phyloP scores from a whole-genome alignment of 1,140 invertebrate genomes.

The Acromyrmex charruanus region DNA sequence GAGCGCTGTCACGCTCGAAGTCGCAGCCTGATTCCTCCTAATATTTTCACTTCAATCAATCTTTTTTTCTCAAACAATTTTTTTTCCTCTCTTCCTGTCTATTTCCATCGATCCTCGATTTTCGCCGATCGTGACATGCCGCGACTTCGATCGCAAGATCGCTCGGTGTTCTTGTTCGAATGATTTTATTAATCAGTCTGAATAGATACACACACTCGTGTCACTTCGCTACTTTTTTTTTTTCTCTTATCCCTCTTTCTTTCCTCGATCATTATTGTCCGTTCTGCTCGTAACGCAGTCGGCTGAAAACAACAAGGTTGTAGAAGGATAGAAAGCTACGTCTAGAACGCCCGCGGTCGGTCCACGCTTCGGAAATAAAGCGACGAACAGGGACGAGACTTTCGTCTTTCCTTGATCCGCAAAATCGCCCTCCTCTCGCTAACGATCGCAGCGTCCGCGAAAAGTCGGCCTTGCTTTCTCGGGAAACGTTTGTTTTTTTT shows the following conservation, averaged over 20 bases:
- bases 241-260: constrained; percentile 48
- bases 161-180: constrained; percentile 17
- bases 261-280: constrained; percentile 69
- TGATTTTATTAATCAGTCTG: constrained; percentile 54
- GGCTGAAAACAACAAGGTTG: constrained; percentile 85
- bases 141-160: constrained; percentile 51
- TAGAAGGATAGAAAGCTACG: constrained; percentile 78
- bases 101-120: background rate
- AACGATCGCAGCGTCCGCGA: constrained; percentile 4
- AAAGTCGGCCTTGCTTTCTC: constrained; percentile 46
- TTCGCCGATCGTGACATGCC: background rate
- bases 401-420: constrained; percentile 23
- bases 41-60: background rate
- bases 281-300: constrained; percentile 71
- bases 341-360: constrained; percentile 67
- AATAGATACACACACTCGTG: constrained; percentile 65
- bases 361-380: constrained; percentile 73
- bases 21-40: constrained; percentile 37
- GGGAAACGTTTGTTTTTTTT: background rate
- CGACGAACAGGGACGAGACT: constrained; percentile 15
- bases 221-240: constrained; percentile 61
- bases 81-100: background rate
- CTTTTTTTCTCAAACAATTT: background rate
- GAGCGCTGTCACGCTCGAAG: constrained; percentile 36
- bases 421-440: constrained; percentile 6